Conservation (phyloP, 2,113 vertebrate species). For the Chionomys nivalis region DNA sequence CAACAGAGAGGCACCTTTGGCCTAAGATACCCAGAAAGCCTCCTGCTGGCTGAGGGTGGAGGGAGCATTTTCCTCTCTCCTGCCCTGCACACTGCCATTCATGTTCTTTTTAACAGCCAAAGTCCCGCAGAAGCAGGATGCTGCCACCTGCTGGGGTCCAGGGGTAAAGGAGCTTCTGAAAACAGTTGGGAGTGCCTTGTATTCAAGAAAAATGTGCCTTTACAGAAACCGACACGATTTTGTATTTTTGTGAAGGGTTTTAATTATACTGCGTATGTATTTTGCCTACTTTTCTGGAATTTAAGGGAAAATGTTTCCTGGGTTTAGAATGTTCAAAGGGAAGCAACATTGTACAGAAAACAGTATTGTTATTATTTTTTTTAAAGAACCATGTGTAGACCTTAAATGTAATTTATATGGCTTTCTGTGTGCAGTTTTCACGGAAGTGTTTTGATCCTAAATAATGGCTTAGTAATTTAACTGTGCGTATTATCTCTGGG, state of each 20-base stretch:
- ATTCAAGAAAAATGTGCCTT: conserved; percentile 60
- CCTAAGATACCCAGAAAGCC: rapidly evolving
- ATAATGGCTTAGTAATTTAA: conserved; percentile 86
- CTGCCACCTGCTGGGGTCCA: not conserved
- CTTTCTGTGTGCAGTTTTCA: conserved; percentile 84
- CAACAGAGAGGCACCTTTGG: not conserved
- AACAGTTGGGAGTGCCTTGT: not conserved
- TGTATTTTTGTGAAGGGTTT: conserved; percentile 59
- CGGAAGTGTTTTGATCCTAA: conserved; percentile 82
- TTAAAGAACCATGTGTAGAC: conserved; percentile 87
- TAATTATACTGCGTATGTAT: conserved; percentile 28
- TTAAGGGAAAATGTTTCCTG: conserved; percentile 72
- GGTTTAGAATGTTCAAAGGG: conserved; percentile 76
- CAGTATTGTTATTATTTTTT: conserved; percentile 81
- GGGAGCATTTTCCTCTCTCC: not conserved
- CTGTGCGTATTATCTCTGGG: conserved; percentile 81
- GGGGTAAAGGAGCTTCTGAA: not conserved
- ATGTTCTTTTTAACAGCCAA: not conserved
- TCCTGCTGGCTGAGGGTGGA: not conserved
- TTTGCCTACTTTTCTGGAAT: conserved; percentile 34
- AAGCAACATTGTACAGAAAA: conserved; percentile 82
- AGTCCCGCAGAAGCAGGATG: not conserved
- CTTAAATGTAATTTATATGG: conserved; percentile 93
- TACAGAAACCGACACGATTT: not conserved
- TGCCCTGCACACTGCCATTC: not conserved